Percentiles rank a stretch among this genome's conserved stretches.
Evolutionary conservation across 2,797 vertebrate genomes (phyloP).

Genomic region (Coendou prehensilis): DNA sequence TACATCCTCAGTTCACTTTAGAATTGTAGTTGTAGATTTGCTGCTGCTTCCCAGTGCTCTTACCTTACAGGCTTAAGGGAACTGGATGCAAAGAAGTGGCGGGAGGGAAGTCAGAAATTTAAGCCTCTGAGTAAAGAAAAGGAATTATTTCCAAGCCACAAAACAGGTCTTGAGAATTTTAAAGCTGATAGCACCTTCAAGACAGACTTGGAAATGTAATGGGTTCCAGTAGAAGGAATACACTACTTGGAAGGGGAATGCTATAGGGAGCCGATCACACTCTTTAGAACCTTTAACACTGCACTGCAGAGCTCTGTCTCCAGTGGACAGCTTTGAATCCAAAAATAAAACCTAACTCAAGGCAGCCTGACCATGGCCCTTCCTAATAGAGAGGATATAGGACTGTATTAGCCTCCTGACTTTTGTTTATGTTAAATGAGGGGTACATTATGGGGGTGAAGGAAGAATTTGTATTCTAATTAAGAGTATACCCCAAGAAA

Average conservation of each 20-base stretch:
- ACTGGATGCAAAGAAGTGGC: not conserved
- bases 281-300: not conserved
- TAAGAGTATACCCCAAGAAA: conserved; percentile 12
- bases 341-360: conserved; percentile 41
- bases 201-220: conserved; percentile 16
- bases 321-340: conserved; percentile 32
- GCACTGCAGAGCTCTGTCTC: not conserved
- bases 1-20: not conserved
- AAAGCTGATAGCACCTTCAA: not conserved
- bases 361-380: not conserved
- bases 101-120: not conserved
- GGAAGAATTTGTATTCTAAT: conserved; percentile 3
- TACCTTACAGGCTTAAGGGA: not conserved
- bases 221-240: not conserved
- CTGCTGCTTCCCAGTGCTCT: not conserved
- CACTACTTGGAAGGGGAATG: not conserved
- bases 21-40: not conserved
- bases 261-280: not conserved
- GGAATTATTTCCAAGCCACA: conserved; percentile 10
- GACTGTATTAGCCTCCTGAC: not conserved
- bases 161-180: conserved; percentile 35
- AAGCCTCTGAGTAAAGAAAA: not conserved
- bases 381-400: conserved; percentile 33
- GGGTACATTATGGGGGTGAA: not conserved
- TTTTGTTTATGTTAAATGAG: conserved; percentile 21